A percentile compares a stretch with the other conserved stretches of the same genome.
Conservation (phyloP, 2,113 vertebrate genomes). For the Eurystomus gularis region DNA sequence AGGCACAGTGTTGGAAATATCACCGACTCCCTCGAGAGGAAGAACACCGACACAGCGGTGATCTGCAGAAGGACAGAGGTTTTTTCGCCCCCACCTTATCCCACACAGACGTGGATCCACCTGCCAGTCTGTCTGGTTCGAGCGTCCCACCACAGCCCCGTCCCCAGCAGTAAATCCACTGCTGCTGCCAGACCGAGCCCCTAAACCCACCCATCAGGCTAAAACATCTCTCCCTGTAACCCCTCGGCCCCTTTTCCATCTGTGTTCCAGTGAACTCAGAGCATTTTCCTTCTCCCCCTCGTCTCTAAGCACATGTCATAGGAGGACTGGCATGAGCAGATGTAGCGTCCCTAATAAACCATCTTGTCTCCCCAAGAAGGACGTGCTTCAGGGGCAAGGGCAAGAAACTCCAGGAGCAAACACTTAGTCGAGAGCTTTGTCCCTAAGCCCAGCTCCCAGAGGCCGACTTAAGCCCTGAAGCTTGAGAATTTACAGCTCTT, state of each 20-base stretch:
- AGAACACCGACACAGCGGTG: accelerated
- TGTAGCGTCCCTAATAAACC: background rate
- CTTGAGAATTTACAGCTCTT: background rate
- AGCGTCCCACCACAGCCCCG: accelerated
- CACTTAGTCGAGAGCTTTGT: background rate
- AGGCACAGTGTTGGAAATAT: no score
- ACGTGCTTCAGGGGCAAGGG: background rate
- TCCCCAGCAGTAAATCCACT: background rate
- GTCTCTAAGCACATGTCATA: accelerated
- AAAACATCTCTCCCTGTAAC: no score
- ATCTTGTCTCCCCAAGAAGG: background rate
- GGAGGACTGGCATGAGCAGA: accelerated
- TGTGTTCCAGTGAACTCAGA: no score
- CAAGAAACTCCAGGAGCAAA: background rate
- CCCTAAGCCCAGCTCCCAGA: background rate
- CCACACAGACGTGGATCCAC: accelerated
- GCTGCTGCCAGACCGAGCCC: accelerated
- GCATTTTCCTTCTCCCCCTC: background rate
- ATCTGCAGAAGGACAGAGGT: background rate
- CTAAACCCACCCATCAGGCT: background rate
- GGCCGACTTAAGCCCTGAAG: background rate
- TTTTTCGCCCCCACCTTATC: accelerated
- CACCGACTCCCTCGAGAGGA: background rate
- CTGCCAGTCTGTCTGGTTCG: accelerated
- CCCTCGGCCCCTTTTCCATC: accelerated